phyloP scores from a whole-genome alignment of 1,140 invertebrate genomes.

The Heliconius himera region DNA sequence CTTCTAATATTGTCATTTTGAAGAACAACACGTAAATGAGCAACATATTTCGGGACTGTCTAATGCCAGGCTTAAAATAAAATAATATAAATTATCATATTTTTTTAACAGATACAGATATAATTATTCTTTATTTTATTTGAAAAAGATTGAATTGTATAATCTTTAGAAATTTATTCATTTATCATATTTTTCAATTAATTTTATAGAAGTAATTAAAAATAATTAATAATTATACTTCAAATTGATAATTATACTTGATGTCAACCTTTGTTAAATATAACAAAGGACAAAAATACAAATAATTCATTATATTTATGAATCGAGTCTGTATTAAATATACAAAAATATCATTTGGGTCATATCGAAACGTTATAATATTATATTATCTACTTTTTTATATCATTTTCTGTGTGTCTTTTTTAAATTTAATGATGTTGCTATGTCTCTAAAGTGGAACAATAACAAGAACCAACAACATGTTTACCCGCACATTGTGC shows the following conservation, averaged over 20 bases:
- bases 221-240: no score
- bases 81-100: not conserved
- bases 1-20: conserved; percentile 5
- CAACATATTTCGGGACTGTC: not conserved
- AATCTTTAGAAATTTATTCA: no score
- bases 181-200: no score
- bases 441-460: not conserved
- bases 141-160: no score
- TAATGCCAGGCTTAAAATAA: not conserved
- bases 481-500: not conserved
- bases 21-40: not conserved
- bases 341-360: not conserved
- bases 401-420: not conserved
- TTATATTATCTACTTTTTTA: not conserved
- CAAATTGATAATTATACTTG: no score
- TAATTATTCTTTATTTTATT: no score
- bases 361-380: not conserved
- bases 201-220: no score
- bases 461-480: conserved; percentile 7
- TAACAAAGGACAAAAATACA: no score
- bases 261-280: no score
- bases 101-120: not conserved
- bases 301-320: no score
- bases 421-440: not conserved
- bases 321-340: not conserved